Evolutionary conservation across 2,888 invertebrate species (phyloP), one percentile per base, ranked within the genome.

Genomic region (Helobdella robusta): DNA sequence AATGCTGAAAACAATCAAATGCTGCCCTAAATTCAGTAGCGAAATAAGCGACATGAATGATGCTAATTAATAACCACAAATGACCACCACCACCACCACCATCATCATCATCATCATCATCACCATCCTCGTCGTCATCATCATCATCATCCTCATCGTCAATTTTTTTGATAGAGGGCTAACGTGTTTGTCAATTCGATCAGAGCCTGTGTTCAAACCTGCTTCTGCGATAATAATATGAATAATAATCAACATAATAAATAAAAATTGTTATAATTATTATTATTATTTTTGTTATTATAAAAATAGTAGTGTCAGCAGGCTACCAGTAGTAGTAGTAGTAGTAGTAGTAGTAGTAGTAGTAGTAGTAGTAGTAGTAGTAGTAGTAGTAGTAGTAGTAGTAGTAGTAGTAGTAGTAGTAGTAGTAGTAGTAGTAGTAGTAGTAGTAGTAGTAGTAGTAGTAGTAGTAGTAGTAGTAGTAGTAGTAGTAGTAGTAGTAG

Each of bases 281-380:
- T n/a, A n/a, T n/a, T n/a, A n/a, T n/a, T n/a, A n/a, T n/a, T n/a
- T n/a, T n/a, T n/a, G n/a, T n/a, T n/a, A n/a, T n/a, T n/a, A n/a
- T n/a, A n/a, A n/a, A n/a, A n/a, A n/a, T n/a, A n/a, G n/a, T n/a
- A n/a, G n/a, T n/a, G n/a, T n/a, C n/a, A n/a, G n/a, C n/a, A n/a
- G n/a, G n/a, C n/a, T 63, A 63, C 63, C 64, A 63, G 63, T 62
- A 63, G 63, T 63, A 63, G 63, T 63, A 63, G 63, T 63, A 63
- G 63, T 61, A 61, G 61, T 61, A 63, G 63, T 32, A 63, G 63
- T 63, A 63, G 63, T 63, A 63, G 63, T 63, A 63, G 63, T 62
- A 63, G 63, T 63, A 63, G 63, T 63, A 63, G 63, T 63, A 61
- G 20, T 32, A 8, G 35, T 18, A 54, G 28, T 32, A 32, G 35